Evolutionary conservation across 2,113 vertebrate genomes (phyloP), one percentile per base, ranked within the genome.

Genomic region (Tenrec ecaudatus): DNA sequence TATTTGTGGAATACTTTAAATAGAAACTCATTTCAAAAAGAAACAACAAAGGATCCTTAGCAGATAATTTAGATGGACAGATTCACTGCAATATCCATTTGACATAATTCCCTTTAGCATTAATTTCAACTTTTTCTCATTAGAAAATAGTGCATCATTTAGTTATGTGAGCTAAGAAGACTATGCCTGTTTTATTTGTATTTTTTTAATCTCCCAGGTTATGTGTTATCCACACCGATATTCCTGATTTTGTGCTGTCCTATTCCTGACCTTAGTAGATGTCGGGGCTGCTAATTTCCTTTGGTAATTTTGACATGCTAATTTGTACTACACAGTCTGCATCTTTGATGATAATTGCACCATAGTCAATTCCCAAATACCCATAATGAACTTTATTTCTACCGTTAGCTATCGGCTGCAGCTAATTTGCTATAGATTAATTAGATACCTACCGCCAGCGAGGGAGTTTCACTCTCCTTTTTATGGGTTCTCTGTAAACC

Each of bases 1-100:
- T 31, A 79, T 3, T 53, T 53, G 68, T 89, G 14, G 64, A 95
- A 95, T 82, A 82, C 92, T 82, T 33, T 87, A 88, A 88, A 82
- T 6, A 73, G n/a, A 73, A 36, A 73, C 17, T 33, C 36, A 71
- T 71, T 71, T 71, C n/a, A 25, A 64, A 64, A 71, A 53, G 47
- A 53, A 73, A 36, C 31, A 73, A 19, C 19, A 82, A 84, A 88
- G 31, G 57, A 73, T 91, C 43, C 16, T 71, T 80, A 88, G 69
- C 40, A 53, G 76, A n/a, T 86, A 90, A 83, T 86, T 88, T 88
- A 93, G 20, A 77, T 69, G 81, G 60, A 88, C 71, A 77, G 53
- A 94, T 36, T 73, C 11, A 31, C 77, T 78, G 57, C 43, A 82
- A 91, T 43, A 22, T 2, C 23, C 4, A 76, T 88, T 82, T 82